phyloP scores from a whole-genome alignment of 2,797 vertebrate species.

The Parauchenoglanis ngamensis region DNA sequence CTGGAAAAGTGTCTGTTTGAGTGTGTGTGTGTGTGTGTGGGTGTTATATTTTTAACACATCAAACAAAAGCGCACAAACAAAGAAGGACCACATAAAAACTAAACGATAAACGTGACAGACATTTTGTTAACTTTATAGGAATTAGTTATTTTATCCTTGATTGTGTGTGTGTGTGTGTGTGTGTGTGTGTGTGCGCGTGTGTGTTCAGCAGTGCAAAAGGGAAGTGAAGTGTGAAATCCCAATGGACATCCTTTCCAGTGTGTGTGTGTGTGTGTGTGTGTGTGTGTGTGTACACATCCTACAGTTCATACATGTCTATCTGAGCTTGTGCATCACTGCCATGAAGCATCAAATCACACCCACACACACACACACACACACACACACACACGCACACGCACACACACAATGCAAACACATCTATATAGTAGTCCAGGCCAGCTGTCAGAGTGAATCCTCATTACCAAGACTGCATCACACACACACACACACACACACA shows the following conservation, averaged over 20 bases:
- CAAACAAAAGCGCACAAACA: neutral
- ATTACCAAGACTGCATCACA: constrained; percentile 75
- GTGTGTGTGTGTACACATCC: constrained; percentile 41
- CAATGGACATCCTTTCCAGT: constrained; percentile 58
- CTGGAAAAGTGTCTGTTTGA: constrained; percentile 55
- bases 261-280: constrained; percentile 45
- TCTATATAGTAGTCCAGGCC: constrained; percentile 76
- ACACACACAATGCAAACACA: constrained; percentile 76
- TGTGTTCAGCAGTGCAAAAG: constrained; percentile 65
- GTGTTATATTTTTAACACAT: constrained; percentile 62
- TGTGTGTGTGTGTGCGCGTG: constrained; percentile 55
- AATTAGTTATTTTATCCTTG: no score
- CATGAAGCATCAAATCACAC: constrained; percentile 79
- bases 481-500: constrained; percentile 58
- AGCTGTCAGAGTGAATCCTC: constrained; percentile 79
- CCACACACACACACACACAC: constrained; percentile 58
- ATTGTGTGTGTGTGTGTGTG: constrained; percentile 41
- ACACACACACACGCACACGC: constrained; percentile 59
- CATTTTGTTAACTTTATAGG: constrained; percentile 38
- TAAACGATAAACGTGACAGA: constrained; percentile 42
- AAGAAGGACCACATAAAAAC: neutral
- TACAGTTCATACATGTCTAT: constrained; percentile 39
- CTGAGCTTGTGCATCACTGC: constrained; percentile 65
- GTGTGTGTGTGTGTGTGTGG: neutral
- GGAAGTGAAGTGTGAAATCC: constrained; percentile 74